phyloP scores from a whole-genome alignment of 2,797 vertebrate genomes.

The Amblyraja radiata region DNA sequence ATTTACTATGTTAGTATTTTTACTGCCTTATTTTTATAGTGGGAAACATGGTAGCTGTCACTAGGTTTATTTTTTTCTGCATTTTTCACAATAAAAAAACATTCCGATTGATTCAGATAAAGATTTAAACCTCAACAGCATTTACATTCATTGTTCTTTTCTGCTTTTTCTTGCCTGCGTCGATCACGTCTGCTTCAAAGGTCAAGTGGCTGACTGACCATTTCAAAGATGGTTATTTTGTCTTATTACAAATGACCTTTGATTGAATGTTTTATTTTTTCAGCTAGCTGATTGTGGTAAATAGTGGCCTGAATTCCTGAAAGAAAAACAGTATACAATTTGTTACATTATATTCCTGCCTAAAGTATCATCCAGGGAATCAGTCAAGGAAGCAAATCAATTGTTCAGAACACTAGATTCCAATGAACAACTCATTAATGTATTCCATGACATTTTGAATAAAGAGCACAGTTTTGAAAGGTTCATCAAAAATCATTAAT shows the following conservation, averaged over 20 bases:
- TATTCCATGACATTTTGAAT: neutral
- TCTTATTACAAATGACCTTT: neutral
- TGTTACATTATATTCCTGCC: neutral
- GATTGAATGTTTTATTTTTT: constrained; percentile 6
- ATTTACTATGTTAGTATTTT: neutral
- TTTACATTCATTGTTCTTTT: neutral
- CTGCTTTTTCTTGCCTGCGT: neutral
- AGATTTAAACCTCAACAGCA: neutral
- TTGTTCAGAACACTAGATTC: neutral
- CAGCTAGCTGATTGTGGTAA: neutral
- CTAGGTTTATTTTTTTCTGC: neutral
- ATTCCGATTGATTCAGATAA: neutral
- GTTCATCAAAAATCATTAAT: neutral
- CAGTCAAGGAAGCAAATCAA: neutral
- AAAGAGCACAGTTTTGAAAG: neutral
- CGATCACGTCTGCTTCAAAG: neutral
- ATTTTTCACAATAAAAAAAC: neutral
- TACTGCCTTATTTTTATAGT: neutral
- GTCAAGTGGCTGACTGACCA: neutral
- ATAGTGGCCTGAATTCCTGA: neutral
- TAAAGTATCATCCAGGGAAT: neutral
- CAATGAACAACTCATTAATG: neutral
- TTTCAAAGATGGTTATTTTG: neutral
- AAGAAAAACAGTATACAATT: neutral
- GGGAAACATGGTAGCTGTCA: neutral